phyloP scores from a whole-genome alignment of 2,888 invertebrate genomes.

The Proisotoma minuta region DNA sequence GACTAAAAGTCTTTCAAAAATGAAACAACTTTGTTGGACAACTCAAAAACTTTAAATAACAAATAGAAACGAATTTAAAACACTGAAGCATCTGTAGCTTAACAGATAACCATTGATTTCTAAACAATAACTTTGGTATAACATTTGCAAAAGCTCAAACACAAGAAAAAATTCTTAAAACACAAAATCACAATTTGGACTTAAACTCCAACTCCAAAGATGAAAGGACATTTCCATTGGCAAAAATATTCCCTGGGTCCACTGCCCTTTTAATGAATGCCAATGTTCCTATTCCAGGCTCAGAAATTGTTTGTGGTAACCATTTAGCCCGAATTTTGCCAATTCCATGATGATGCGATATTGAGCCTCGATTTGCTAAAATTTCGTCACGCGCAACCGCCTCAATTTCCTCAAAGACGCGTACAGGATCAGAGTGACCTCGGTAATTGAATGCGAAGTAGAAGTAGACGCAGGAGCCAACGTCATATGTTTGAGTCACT shows the following conservation, averaged over 20 bases:
- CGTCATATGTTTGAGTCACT: constrained; percentile 95
- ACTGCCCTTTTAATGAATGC: constrained; percentile 77
- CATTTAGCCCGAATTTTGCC: constrained; percentile 86
- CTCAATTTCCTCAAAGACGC: constrained; percentile 81
- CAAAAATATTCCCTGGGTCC: constrained; percentile 94
- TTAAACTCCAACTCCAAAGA: constrained; percentile 44
- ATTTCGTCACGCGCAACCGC: constrained; percentile 85
- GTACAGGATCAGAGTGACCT: constrained; percentile 63
- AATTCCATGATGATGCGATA: constrained; percentile 95
- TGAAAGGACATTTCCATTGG: constrained; percentile 70
- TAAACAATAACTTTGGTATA: too few relatives aligned
- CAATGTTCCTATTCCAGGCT: constrained; percentile 70
- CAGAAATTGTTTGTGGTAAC: constrained; percentile 78
- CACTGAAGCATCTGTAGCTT: too few relatives aligned
- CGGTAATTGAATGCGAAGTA: constrained; percentile 78
- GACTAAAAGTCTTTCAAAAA: too few relatives aligned
- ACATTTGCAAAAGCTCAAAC: too few relatives aligned
- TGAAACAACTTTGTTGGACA: too few relatives aligned
- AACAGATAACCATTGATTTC: too few relatives aligned
- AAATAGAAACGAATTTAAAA: too few relatives aligned
- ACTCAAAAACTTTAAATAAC: too few relatives aligned
- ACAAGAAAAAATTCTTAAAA: constrained; percentile 48
- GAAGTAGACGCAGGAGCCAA: constrained; percentile 94
- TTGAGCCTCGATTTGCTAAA: constrained; percentile 79
- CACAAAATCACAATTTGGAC: constrained; percentile 30